Conservation (phyloP, 1,140 invertebrate species). For the Oryctes rhinoceros region DNA sequence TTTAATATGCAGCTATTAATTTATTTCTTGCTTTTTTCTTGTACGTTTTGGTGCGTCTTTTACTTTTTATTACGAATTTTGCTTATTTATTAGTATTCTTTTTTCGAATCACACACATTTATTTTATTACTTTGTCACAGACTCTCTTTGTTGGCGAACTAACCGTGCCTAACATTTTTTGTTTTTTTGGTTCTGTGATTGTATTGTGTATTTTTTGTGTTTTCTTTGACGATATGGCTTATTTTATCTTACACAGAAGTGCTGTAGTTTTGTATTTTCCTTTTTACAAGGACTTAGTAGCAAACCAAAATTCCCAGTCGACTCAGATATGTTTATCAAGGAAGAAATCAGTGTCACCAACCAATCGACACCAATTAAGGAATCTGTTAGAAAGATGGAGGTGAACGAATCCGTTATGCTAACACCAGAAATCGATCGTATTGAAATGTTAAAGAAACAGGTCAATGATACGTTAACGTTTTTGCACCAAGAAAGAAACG, state of each 20-base stretch:
- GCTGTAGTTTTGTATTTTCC: conserved; percentile 39
- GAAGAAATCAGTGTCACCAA: background rate
- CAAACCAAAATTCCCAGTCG: conserved; percentile 8
- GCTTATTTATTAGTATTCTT: conserved; percentile 7
- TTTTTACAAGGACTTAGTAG: conserved; percentile 32
- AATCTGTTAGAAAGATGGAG: background rate
- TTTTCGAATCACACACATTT: conserved; percentile 29
- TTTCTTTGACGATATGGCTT: conserved; percentile 19
- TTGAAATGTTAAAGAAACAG: conserved; percentile 56
- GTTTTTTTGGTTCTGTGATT: conserved; percentile 7
- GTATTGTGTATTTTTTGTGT: conserved; percentile 33
- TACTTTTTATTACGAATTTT: conserved; percentile 32
- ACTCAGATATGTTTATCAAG: conserved; percentile 18
- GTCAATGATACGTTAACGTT: conserved; percentile 59
- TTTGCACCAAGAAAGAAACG: conserved; percentile 59
- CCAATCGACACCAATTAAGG: conserved; percentile 22
- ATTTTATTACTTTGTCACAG: background rate
- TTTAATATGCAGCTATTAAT: conserved; percentile 39
- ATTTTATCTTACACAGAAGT: conserved; percentile 34
- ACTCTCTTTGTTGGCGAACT: background rate
- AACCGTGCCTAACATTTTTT: background rate
- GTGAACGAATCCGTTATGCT: background rate
- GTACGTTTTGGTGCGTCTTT: conserved; percentile 9
- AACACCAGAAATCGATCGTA: conserved; percentile 46
- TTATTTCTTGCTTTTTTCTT: background rate